Conservation (phyloP, 1,140 invertebrate genomes). For the Papilio aristodemus region DNA sequence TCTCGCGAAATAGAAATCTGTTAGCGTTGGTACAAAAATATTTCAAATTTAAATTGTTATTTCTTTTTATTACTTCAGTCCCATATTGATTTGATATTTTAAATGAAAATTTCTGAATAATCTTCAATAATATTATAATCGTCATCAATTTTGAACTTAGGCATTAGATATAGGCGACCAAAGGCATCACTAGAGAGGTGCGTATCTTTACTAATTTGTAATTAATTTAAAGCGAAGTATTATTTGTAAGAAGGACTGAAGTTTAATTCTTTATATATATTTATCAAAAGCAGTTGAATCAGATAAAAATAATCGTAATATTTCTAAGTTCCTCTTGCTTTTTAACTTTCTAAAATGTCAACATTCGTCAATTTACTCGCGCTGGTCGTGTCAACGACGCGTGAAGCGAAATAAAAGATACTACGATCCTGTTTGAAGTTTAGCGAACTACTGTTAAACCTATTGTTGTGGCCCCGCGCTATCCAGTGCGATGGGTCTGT, state of each 20-base stretch:
- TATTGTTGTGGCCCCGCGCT: background rate
- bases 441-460: background rate
- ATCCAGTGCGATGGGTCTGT: background rate
- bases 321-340: background rate
- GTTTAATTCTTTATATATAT: background rate
- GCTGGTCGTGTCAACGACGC: background rate
- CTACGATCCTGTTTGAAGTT: background rate
- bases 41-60: constrained; percentile 7
- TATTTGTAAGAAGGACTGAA: no score
- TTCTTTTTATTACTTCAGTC: background rate
- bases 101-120: no score
- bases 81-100: no score
- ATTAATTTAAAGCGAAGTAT: no score
- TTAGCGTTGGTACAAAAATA: constrained; percentile 16
- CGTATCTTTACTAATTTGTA: no score
- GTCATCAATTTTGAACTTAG: no score
- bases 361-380: background rate
- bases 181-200: no score
- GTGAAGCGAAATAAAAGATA: background rate
- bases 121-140: no score
- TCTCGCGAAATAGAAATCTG: constrained; percentile 29
- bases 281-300: background rate
- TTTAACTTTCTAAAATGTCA: background rate
- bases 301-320: background rate
- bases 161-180: no score